These are phyloP conservation scores for Scomber japonicus DNA, from an alignment of 2,113 vertebrate species.

Conservation along the genomic window DNA sequence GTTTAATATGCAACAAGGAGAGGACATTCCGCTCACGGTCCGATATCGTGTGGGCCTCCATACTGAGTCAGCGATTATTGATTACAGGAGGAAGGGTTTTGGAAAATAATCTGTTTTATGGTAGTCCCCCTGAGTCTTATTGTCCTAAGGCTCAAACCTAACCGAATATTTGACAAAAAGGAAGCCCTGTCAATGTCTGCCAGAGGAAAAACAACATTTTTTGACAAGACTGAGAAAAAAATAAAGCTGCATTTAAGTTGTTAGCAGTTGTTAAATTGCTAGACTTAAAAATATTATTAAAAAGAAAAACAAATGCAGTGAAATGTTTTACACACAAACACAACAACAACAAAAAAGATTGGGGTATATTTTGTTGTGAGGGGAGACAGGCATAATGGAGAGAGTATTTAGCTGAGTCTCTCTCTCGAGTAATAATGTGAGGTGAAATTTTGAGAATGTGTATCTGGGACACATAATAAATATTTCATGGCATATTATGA, in stretches of 20 bases:
- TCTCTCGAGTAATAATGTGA: constrained; percentile 49
- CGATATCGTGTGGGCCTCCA: constrained; percentile 29
- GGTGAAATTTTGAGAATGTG: constrained; percentile 53
- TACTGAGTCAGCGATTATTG: constrained; percentile 71
- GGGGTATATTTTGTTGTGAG: constrained; percentile 12
- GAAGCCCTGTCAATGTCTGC: not conserved
- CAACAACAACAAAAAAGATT: constrained; percentile 10
- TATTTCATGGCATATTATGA: constrained; percentile 75
- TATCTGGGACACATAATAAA: constrained; percentile 70
- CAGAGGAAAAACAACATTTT: not conserved
- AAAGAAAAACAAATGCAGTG: not conserved
- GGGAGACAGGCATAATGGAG: constrained; percentile 36
- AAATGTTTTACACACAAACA: not conserved
- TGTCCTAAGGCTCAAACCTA: constrained; percentile 22
- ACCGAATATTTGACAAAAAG: constrained; percentile 6
- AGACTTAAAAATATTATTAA: not conserved
- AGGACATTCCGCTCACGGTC: constrained; percentile 42
- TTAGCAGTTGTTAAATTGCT: not conserved
- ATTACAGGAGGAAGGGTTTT: constrained; percentile 46
- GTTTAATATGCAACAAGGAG: constrained; percentile 73
- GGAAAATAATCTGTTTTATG: constrained; percentile 51
- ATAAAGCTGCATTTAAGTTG: no score
- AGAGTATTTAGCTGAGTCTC: constrained; percentile 27
- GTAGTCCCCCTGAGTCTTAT: constrained; percentile 26
- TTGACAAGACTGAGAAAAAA: no score